These are phyloP conservation scores for Cheilosia pagana DNA, from an alignment of 2,888 invertebrate genomes.

Conservation along the genomic window DNA sequence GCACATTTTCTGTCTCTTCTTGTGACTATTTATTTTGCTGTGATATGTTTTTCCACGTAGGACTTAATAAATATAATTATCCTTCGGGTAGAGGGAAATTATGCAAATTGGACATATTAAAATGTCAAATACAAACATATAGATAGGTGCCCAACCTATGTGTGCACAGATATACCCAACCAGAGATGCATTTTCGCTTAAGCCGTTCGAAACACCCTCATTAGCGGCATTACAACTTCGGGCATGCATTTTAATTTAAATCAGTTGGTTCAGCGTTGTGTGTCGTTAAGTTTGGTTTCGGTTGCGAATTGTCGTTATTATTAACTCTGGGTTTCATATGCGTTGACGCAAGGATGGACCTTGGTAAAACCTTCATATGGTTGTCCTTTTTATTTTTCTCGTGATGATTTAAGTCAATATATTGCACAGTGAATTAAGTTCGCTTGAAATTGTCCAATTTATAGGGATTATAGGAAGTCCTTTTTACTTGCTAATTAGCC, in stretches of 20 bases:
- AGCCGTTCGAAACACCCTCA: slow-evolving; percentile 49
- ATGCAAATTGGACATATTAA: slow-evolving; percentile 69
- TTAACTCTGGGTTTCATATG: not conserved
- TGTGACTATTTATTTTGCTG: slow-evolving; percentile 15
- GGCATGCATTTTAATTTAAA: slow-evolving; percentile 69
- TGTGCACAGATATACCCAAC: not conserved
- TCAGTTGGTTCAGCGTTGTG: slow-evolving; percentile 14
- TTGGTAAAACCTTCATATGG: not conserved
- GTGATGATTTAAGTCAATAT: not conserved
- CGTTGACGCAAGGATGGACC: not conserved
- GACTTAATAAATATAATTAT: slow-evolving; percentile 71
- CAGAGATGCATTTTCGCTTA: slow-evolving; percentile 22
- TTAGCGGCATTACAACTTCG: slow-evolving; percentile 54
- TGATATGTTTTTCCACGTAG: slow-evolving; percentile 15
- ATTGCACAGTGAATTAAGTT: not conserved
- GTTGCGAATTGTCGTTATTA: slow-evolving; percentile 9
- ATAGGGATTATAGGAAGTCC: not conserved
- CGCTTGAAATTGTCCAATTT: not conserved
- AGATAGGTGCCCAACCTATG: not conserved
- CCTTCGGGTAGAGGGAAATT: slow-evolving; percentile 42
- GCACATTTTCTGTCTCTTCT: not conserved
- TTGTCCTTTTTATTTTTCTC: too few species aligned
- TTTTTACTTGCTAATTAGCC: not conserved
- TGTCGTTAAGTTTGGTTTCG: slow-evolving; percentile 35
- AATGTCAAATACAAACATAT: slow-evolving; percentile 58